Evolutionary conservation across 2,888 invertebrate genomes (phyloP), one percentile per base, ranked within the genome.

Genomic region (Nomada flava): DNA sequence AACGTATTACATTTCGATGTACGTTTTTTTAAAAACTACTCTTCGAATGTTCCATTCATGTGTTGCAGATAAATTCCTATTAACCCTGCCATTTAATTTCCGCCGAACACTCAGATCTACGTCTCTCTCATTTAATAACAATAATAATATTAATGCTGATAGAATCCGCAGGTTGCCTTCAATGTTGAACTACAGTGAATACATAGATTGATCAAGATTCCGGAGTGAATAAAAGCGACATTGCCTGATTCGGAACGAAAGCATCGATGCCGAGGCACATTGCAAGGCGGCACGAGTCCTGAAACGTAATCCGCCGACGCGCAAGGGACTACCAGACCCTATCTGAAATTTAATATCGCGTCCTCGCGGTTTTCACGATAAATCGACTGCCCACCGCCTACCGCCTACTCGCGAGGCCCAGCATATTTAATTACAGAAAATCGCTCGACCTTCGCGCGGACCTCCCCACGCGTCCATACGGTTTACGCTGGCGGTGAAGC

Each of bases 361-460:
- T 85, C 77, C 72, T 82, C 73, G 77, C 79, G 78, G 81, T 89
- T 90, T 88, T 86, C 85, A 68, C 86, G 82, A 90, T 89, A 88
- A 89, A 88, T 88, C 86, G 83, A 80, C 82, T 81, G 76, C 85
- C 85, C 85, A 85, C 85, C 82, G 86, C 68, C 86, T 81, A 82
- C 83, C 85, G 81, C 85, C 87, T 83, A 85, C 89, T 86, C 83
- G 77, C 83, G 60, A 76, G 63, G 15, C 69, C 82, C 76, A 71
- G 77, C 77, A 89, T 87, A 86, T 87, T 89, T 89, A 89, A 90
- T 90, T 90, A 84, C 86, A 88, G 85, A 87, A 90, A 88, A 88
- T 90, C 86, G 79, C 52, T 76, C 85, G 85, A 78, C 79, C 88
- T 87, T 84, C 67, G 70, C 63, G 47, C 74, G 74, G 79, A 71